Evolutionary conservation across 2,888 invertebrate species (phyloP), one percentile per base, ranked within the genome.

Genomic region (Metalampra italica): DNA sequence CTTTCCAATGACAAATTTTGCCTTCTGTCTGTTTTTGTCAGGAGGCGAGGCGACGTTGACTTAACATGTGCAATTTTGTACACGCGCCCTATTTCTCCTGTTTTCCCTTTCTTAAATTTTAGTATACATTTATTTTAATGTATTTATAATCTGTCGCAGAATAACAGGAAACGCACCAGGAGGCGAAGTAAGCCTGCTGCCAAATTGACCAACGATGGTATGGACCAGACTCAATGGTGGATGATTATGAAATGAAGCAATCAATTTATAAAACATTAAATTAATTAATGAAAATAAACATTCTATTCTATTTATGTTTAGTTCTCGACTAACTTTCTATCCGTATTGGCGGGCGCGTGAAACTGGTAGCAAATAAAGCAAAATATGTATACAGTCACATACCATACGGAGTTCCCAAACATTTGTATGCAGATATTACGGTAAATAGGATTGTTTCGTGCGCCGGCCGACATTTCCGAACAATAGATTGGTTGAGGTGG

Each of bases 1-100:
- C 80, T 82, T 78, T 78, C 82, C 80, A 87, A 81, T 83, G 83
- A 86, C 77, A 84, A 82, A 84, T 76, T 85, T 80, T 80, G 67
- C 78, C 71, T 75, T 74, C 75, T 77, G 82, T 69, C 82, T 87
- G 87, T 75, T 82, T 80, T 78, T 87, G 88, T 76, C 86, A 86
- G 81, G 77, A 77, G 77, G 77, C 32, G 11, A 32, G 32, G 59
- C 73, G 72, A 71, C 76, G 73, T 75, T 76, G 77, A 78, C 74
- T 80, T 76, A 50, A 54, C 46, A 47, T 47, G 40, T 43, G 43
- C 44, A 42, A 45, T 42, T 47, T 49, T 36, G 50, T 53, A 51
- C 52, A 54, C 55, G 43, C 52, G 54, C 54, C 54, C 54, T 56
- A 51, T 54, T 57, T 55, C 43, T 47, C 49, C 49, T 57, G 22